A percentile compares a stretch with the other conserved stretches of the same genome.
These are phyloP conservation scores for Napeogenes inachia DNA, from an alignment of 2,888 invertebrate species.

Conservation along the genomic window DNA sequence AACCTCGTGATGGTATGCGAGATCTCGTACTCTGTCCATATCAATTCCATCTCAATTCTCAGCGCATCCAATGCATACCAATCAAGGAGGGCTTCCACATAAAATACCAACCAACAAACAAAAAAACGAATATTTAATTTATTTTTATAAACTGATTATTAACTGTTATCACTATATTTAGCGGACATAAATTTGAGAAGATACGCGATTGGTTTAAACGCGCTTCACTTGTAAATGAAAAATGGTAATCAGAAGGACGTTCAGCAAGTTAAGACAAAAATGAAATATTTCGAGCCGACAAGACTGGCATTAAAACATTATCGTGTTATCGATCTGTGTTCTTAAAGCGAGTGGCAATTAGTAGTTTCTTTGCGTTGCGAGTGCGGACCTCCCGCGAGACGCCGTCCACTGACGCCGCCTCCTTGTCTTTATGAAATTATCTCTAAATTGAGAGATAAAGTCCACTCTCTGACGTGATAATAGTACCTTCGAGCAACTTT, in stretches of 20 bases:
- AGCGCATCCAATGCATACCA: slow-evolving; percentile 57
- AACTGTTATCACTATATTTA: slow-evolving; percentile 15
- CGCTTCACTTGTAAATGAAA: slow-evolving; percentile 15
- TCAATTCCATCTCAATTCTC: slow-evolving; percentile 60
- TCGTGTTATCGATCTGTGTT: slow-evolving; percentile 69
- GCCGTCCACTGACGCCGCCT: slow-evolving; percentile 46
- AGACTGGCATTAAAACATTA: slow-evolving; percentile 65
- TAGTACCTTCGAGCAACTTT: slow-evolving; percentile 48
- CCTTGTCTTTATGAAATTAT: slow-evolving; percentile 63
- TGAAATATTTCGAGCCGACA: slow-evolving; percentile 48
- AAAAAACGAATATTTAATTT: slow-evolving; percentile 13
- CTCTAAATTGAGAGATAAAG: slow-evolving; percentile 71
- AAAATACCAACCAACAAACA: slow-evolving; percentile 26
- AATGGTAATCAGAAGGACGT: slow-evolving; percentile 35
- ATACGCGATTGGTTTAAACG: background rate
- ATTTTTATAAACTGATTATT: slow-evolving; percentile 8
- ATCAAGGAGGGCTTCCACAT: slow-evolving; percentile 37
- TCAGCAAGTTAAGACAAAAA: slow-evolving; percentile 45
- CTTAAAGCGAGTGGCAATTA: slow-evolving; percentile 67
- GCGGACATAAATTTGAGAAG: background rate
- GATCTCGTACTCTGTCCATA: slow-evolving; percentile 44
- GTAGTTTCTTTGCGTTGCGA: slow-evolving; percentile 45
- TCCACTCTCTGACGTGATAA: slow-evolving; percentile 62
- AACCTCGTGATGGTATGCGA: slow-evolving; percentile 63
- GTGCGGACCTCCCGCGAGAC: slow-evolving; percentile 60